Percentiles rank a stretch among this genome's conserved stretches.
Conservation (phyloP, 2,888 invertebrate genomes). For the Ichneumoninae sp. region DNA sequence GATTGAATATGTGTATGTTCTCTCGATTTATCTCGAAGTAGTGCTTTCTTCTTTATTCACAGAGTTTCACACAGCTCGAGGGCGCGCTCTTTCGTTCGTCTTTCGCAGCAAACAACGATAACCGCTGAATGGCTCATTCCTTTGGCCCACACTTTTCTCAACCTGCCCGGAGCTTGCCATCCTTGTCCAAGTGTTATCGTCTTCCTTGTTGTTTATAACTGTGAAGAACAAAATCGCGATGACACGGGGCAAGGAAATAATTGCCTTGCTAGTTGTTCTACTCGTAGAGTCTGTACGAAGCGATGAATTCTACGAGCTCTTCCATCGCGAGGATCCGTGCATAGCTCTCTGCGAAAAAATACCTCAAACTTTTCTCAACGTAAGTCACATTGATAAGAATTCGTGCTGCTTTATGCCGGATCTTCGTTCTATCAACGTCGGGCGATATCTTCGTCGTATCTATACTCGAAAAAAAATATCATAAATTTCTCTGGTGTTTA, state of each 20-base stretch:
- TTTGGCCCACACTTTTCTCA: conserved; percentile 33
- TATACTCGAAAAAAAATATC: background rate
- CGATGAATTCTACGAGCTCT: conserved; percentile 73
- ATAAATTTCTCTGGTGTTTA: background rate
- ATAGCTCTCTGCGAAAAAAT: conserved; percentile 77
- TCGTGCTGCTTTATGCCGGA: conserved; percentile 33
- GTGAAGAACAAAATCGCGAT: conserved; percentile 64
- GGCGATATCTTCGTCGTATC: background rate
- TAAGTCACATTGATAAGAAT: conserved; percentile 58
- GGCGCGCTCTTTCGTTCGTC: conserved; percentile 6
- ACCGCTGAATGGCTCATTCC: conserved; percentile 67
- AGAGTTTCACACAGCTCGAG: background rate
- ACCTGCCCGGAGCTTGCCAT: conserved; percentile 62
- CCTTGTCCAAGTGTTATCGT: conserved; percentile 58
- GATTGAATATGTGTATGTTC: background rate
- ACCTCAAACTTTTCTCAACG: conserved; percentile 71
- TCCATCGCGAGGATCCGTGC: conserved; percentile 77
- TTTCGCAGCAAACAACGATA: conserved; percentile 18
- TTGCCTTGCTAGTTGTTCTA: conserved; percentile 62
- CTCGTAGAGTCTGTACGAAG: conserved; percentile 63
- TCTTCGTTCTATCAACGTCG: conserved; percentile 15
- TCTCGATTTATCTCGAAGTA: conserved; percentile 12
- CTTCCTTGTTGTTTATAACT: conserved; percentile 64
- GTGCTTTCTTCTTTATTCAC: background rate
- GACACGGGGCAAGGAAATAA: conserved; percentile 68